A percentile compares a stretch with the other conserved stretches of the same genome.
Evolutionary conservation across 2,888 invertebrate genomes (phyloP).

Genomic region (Anaspis maculata): DNA sequence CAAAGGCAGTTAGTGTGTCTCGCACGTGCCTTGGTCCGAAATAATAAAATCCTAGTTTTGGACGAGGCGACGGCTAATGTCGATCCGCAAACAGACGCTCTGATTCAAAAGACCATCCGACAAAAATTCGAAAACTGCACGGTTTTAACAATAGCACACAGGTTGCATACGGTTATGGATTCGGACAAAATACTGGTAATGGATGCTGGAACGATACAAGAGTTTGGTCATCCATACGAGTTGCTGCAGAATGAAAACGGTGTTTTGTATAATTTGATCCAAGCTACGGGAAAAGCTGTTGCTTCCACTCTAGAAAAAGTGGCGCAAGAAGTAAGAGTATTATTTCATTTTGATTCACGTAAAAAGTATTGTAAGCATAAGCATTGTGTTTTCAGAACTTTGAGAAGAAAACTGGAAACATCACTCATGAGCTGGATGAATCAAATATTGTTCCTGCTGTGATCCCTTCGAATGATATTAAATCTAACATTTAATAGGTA

Average conservation of each 20-base stretch:
- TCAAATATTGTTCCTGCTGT: no score
- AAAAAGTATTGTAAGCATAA: background rate
- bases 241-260: slow-evolving; percentile 53
- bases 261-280: slow-evolving; percentile 57
- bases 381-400: slow-evolving; percentile 9
- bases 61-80: slow-evolving; percentile 81
- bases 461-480: no score
- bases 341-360: no score
- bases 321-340: slow-evolving; percentile 28
- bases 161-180: slow-evolving; percentile 82
- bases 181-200: slow-evolving; percentile 78
- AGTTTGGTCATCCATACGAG: slow-evolving; percentile 69
- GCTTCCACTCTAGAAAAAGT: slow-evolving; percentile 25
- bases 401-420: slow-evolving; percentile 9
- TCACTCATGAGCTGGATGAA: no score
- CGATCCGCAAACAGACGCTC: slow-evolving; percentile 67
- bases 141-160: slow-evolving; percentile 78
- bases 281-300: slow-evolving; percentile 33
- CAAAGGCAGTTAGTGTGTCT: slow-evolving; percentile 65
- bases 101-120: slow-evolving; percentile 72
- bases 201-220: slow-evolving; percentile 67
- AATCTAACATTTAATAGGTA: no score
- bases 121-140: slow-evolving; percentile 69
- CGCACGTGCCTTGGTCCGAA: slow-evolving; percentile 53
- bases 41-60: slow-evolving; percentile 36